phyloP scores from a whole-genome alignment of 2,797 vertebrate genomes.

The Menidia menidia region DNA sequence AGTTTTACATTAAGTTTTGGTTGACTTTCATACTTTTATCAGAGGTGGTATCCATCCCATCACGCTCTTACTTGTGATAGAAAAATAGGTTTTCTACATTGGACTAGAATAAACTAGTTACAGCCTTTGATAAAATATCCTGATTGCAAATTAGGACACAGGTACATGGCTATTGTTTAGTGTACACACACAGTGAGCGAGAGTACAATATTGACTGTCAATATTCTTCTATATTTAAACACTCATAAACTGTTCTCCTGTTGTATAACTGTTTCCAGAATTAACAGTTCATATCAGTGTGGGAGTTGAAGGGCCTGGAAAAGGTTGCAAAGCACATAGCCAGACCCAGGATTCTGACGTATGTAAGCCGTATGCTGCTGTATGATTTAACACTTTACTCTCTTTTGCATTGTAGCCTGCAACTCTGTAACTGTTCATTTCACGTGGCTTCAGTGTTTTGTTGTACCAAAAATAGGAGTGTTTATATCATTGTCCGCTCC shows the following conservation, averaged over 20 bases:
- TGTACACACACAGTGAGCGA: background rate
- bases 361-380: constrained; percentile 3
- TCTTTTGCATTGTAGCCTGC: background rate
- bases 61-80: too few species aligned
- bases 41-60: too few species aligned
- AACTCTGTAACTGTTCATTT: background rate
- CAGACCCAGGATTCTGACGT: constrained; percentile 12
- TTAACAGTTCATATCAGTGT: constrained; percentile 3
- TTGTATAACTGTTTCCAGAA: constrained; percentile 14
- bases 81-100: too few species aligned
- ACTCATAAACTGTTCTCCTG: background rate
- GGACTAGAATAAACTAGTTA: too few species aligned
- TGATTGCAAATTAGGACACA: background rate
- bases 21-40: too few species aligned
- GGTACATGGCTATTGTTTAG: background rate
- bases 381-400: constrained; percentile 27
- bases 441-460: constrained; percentile 12
- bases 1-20: too few species aligned
- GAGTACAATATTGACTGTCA: background rate
- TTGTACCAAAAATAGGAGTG: constrained; percentile 10
- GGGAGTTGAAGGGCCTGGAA: constrained; percentile 9
- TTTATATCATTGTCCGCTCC: constrained; percentile 21
- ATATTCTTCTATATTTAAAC: background rate
- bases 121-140: background rate
- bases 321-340: constrained; percentile 3